Evolutionary conservation across 2,888 invertebrate species (phyloP).

Genomic region (Drosophila basisetae): DNA sequence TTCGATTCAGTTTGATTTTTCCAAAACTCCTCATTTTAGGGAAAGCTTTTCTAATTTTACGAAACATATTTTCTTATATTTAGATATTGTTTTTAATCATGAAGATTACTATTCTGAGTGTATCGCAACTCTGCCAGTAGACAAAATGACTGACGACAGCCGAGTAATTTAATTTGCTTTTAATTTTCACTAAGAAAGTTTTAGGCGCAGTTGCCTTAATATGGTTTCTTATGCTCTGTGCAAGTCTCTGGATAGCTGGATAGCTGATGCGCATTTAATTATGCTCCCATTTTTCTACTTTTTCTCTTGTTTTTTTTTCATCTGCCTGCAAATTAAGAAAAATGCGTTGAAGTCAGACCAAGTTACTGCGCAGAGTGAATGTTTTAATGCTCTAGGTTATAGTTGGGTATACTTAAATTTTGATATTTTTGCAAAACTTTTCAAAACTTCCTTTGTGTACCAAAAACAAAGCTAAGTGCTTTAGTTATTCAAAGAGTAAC

Average conservation of each 20-base stretch:
- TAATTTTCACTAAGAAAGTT: constrained; percentile 62
- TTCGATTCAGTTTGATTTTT: too few relatives aligned
- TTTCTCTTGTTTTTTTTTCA: neutral
- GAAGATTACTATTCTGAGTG: neutral
- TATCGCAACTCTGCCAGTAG: constrained; percentile 14
- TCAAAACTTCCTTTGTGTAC: neutral
- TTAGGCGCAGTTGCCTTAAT: constrained; percentile 43
- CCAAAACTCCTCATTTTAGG: neutral
- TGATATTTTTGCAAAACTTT: neutral
- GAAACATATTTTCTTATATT: neutral
- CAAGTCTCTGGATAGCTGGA: neutral
- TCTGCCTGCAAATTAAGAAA: constrained; percentile 24
- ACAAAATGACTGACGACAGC: constrained; percentile 24
- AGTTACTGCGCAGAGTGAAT: neutral
- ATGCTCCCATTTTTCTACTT: constrained; percentile 4
- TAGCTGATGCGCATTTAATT: constrained; percentile 38
- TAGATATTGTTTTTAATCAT: neutral
- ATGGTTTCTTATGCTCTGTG: constrained; percentile 28
- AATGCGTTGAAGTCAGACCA: constrained; percentile 19
- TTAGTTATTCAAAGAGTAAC: neutral
- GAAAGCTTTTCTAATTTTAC: neutral
- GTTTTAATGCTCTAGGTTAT: neutral
- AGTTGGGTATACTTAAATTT: neutral
- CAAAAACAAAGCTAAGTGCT: neutral
- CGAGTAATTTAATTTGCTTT: constrained; percentile 67